Evolutionary conservation across 2,797 vertebrate species (phyloP), one percentile per base, ranked within the genome.

Genomic region (Toxotes lorentzi): DNA sequence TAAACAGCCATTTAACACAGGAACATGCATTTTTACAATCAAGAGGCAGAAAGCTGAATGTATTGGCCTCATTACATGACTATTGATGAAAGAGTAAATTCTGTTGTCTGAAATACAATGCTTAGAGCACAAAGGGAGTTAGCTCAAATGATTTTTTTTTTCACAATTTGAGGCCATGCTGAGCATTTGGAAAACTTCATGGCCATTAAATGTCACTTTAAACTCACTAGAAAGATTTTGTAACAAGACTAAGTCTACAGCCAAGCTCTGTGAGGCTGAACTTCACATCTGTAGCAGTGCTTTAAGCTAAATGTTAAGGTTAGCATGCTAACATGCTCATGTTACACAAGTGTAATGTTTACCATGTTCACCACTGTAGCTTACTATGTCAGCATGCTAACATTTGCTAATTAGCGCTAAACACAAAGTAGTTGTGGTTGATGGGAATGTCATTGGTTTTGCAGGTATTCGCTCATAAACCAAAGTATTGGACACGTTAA

Each of bases 11-110:
- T 87, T 86, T 83, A 84, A 83, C 73, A 83, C 30, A 11, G 57
- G 24, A 85, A 81, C 59, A 72, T 69, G 78, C 74, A 81, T 76
- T 90, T 92, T 91, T 89, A 91, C 73, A 84, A 85, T 71, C 57
- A 65, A 47, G 65, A 75, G 68, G 82, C 50, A 82, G 79, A 84
- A 75, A 53, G 60, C 82, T 75, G 41, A 86, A 87, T 71, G 77
- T 64, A 80, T 76, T 79, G 76, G 72, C 67, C 73, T 84, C 68
- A 57, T 82, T 84, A 81, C 80, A 86, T 80, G 65, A 87, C 87
- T 79, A 90, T 76, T 89, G 79, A 91, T 85, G 62, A 82, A 84
- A 67, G 43, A 6, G 45, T 85, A 89, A 89, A 86, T 75, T 77
- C 60, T 66, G 71, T 62, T n/a, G 68, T 71, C 57, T 70, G 56